Evolutionary conservation across 2,888 invertebrate genomes (phyloP).

Genomic region (Arenicola marina): DNA sequence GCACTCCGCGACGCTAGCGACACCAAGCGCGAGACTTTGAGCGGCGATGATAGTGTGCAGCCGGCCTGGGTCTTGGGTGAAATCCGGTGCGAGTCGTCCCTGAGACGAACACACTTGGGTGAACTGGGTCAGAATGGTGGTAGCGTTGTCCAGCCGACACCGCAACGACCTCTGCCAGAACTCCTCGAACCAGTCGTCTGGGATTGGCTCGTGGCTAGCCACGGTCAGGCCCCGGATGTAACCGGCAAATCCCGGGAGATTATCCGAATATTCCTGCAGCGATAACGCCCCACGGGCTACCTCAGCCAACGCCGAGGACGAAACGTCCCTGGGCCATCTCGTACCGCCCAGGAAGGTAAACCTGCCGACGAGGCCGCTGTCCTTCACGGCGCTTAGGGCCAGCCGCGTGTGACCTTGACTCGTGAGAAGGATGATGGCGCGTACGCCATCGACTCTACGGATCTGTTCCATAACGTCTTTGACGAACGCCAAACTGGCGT

Average conservation of each 20-base stretch:
- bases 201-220: conserved; percentile 52
- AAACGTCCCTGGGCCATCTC: conserved; percentile 40
- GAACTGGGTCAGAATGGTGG: conserved; percentile 31
- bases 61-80: conserved; percentile 51
- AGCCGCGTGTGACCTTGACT: conserved; percentile 45
- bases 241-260: conserved; percentile 46
- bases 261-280: conserved; percentile 21
- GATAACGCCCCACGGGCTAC: neutral
- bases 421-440: conserved; percentile 57
- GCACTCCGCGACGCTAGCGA: conserved; percentile 48
- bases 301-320: neutral
- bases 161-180: conserved; percentile 55
- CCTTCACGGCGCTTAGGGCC: conserved; percentile 47
- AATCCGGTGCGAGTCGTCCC: conserved; percentile 44
- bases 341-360: conserved; percentile 56
- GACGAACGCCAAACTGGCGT: neutral
- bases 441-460: conserved; percentile 35
- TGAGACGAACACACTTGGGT: conserved; percentile 45
- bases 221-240: conserved; percentile 51
- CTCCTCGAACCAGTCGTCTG: conserved; percentile 62
- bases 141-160: conserved; percentile 53
- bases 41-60: conserved; percentile 58
- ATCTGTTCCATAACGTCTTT: conserved; percentile 6
- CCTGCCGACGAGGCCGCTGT: conserved; percentile 32
- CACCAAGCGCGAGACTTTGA: conserved; percentile 53